Conservation (phyloP, 2,888 invertebrate species). For the Osedax fenrisi region DNA sequence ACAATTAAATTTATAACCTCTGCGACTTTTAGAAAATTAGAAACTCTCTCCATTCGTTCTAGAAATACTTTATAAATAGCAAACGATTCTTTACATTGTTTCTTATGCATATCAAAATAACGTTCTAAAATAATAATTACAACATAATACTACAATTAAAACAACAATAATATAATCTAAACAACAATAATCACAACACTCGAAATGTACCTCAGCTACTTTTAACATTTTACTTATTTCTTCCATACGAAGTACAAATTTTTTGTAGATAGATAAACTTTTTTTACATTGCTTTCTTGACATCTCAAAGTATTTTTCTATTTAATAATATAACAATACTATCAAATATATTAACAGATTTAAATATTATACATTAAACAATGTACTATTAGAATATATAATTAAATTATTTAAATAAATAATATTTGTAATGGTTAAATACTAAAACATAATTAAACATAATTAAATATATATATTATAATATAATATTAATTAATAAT, state of each 20-base stretch:
- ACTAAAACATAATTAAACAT: too few relatives aligned
- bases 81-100: conserved; percentile 88
- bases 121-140: conserved; percentile 61
- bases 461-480: too few relatives aligned
- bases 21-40: conserved; percentile 76
- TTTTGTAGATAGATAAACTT: conserved; percentile 93
- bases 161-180: too few relatives aligned
- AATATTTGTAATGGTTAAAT: too few relatives aligned
- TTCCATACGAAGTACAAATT: conserved; percentile 95
- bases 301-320: conserved; percentile 98
- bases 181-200: too few relatives aligned
- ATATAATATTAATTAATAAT: too few relatives aligned
- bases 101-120: conserved; percentile 99
- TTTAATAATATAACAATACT: too few relatives aligned
- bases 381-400: too few relatives aligned
- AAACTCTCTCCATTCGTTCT: conserved; percentile 92
- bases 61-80: conserved; percentile 96
- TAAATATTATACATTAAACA: too few relatives aligned
- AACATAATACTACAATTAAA: not conserved
- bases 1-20: too few relatives aligned
- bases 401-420: too few relatives aligned
- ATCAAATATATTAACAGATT: too few relatives aligned
- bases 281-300: conserved; percentile 97
- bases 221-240: conserved; percentile 80
- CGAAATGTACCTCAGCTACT: conserved; percentile 54